Evolutionary conservation across 2,888 invertebrate species (phyloP), one percentile per base, ranked within the genome.

Genomic region (Lasioglossum malachurum): DNA sequence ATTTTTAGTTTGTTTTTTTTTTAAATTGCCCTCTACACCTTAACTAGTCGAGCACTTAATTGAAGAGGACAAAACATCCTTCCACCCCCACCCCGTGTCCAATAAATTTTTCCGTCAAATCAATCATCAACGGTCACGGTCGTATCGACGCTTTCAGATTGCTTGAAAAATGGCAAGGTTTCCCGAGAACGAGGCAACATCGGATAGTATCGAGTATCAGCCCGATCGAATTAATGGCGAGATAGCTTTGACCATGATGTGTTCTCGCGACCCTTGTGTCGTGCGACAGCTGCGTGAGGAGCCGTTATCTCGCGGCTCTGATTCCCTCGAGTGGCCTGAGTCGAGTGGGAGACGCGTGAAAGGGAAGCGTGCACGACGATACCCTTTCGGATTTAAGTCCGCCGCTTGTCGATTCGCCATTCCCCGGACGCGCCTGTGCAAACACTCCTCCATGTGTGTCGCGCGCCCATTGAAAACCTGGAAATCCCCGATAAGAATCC

Each of bases 401-500:
- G 23, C 35, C 53, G 53, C 23, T 53, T 53, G 8, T 53, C 78
- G 75, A 87, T 82, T 80, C 53, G 74, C 67, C 64, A 67, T 74
- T 64, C 73, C 78, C 69, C 64, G 23, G 49, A 60, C 78, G 73
- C 86, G 82, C 78, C 76, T 88, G 73, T 83, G 86, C 89, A 90
- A 90, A 90, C 90, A 90, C 60, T 46, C 38, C 60, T 35, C 44
- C 71, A 64, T 82, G 80, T 75, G 72, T 72, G 81, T 71, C 38
- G 72, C 64, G 49, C 82, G 44, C 81, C 57, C 78, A 82, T 89
- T 83, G 86, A 80, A 84, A 83, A 88, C 76, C 76, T 84, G 88
- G 74, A 90, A 90, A 90, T 87, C 88, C 83, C 60, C 80, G 90
- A 90, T 90, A 90, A 90, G 88, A 41, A 89, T 89, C 84, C 88